Conservation (phyloP, 2,113 vertebrate species). For the Mionectes macconnelli region DNA sequence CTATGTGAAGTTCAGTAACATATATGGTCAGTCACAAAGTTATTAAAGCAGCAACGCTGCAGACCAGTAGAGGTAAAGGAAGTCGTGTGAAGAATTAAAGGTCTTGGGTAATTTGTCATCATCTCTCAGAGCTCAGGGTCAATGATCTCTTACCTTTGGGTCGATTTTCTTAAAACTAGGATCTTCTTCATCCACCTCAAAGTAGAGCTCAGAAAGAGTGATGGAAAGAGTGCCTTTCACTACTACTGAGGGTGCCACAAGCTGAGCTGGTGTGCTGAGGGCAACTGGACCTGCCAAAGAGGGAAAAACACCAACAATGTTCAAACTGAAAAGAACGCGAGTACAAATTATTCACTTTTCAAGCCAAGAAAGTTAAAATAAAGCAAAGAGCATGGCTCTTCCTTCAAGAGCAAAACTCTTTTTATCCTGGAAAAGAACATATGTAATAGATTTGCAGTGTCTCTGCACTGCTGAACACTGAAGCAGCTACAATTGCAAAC, state of each 20-base stretch:
- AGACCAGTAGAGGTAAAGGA: not conserved
- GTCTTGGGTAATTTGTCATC: conserved; percentile 54
- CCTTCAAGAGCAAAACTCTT: not conserved
- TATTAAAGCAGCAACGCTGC: not conserved
- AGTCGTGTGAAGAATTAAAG: conserved; percentile 61
- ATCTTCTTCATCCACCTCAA: conserved; percentile 98
- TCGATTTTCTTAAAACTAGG: conserved; percentile 92
- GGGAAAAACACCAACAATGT: conserved; percentile 1
- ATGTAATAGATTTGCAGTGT: conserved; percentile 49
- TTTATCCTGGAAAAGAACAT: conserved; percentile 1
- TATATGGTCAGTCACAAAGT: conserved; percentile 29
- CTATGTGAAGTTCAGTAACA: conserved; percentile 45
- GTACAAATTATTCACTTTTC: not conserved
- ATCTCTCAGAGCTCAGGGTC: conserved; percentile 47
- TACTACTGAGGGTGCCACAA: conserved; percentile 88
- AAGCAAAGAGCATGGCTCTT: not conserved
- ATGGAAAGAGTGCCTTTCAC: conserved; percentile 93
- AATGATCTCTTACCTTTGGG: conserved; percentile 89
- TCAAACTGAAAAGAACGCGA: not conserved
- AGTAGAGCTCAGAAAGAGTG: conserved; percentile 94
- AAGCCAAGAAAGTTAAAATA: not conserved
- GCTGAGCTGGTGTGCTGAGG: conserved; percentile 88
- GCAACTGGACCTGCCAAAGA: conserved; percentile 87
- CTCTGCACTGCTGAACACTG: not conserved
- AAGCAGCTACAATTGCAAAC: conserved; percentile 37